Percentiles rank a stretch among this genome's conserved stretches.
Conservation (phyloP, 2,888 invertebrate genomes). For the Marronus borbonicus region DNA sequence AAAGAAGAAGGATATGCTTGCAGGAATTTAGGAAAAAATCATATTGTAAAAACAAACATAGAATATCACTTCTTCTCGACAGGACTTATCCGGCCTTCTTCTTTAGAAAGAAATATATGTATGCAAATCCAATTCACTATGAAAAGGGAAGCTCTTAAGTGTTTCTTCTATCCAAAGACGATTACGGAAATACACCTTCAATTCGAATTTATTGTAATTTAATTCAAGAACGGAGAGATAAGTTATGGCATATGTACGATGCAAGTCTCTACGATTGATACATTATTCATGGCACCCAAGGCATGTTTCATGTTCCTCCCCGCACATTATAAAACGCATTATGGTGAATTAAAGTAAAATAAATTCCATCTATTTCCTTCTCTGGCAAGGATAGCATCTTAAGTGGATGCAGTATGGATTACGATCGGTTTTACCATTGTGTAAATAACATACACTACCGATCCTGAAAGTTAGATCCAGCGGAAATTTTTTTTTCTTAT, state of each 20-base stretch:
- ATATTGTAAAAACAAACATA: too few species aligned
- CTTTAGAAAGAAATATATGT: too few species aligned
- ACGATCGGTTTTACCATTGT: too few species aligned
- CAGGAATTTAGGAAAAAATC: too few species aligned
- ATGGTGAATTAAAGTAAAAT: constrained; percentile 19
- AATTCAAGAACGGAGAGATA: constrained; percentile 19
- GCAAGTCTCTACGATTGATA: constrained; percentile 4
- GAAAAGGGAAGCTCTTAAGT: too few species aligned
- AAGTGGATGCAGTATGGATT: not conserved
- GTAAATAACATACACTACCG: too few species aligned
- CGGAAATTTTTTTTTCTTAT: too few species aligned
- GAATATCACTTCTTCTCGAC: too few species aligned
- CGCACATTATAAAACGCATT: constrained; percentile 16
- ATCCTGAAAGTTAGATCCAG: too few species aligned
- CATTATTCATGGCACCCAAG: constrained; percentile 22
- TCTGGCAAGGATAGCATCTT: not conserved
- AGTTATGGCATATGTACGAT: constrained; percentile 14
- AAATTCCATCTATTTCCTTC: not conserved
- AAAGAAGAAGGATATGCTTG: too few species aligned
- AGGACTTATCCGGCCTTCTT: too few species aligned
- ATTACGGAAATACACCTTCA: constrained; percentile 5
- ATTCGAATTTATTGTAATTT: constrained; percentile 35
- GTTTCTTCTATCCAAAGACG: not conserved
- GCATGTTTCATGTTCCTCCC: constrained; percentile 19
- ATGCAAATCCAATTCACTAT: too few species aligned